Evolutionary conservation across 2,797 vertebrate genomes (phyloP), one percentile per base, ranked within the genome.

Genomic region (Melanotaenia pygmaea): DNA sequence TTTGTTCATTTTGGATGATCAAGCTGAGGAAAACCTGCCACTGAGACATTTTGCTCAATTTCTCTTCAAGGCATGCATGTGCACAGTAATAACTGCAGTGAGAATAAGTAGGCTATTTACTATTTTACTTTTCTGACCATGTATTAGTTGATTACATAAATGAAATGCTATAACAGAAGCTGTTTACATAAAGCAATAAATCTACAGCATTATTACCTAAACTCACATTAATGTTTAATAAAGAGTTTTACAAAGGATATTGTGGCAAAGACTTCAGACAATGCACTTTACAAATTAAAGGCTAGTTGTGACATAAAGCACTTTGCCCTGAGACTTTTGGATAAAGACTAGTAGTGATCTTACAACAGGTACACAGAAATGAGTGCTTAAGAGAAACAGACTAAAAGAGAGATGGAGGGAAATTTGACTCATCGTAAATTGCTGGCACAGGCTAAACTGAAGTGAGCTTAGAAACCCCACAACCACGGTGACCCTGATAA

Each of bases 361-460:
- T 12, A 61, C 38, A 62, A 70, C 24, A 38, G 45, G 28, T 26
- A 20, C 13, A 18, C 7, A 62, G 45, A 57, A 45, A 57, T 57
- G 70, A 86, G 76, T 60, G 50, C 67, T 13, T 37, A 35, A 64
- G 54, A 75, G 60, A 64, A 74, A 83, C n/a, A 45, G 18, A n/a
- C 47, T 26, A 59, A 37, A 59, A 32, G 24, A 68, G 56, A 65
- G 76, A 68, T 35, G 26, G 28, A 22, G 37, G 72, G 56, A 77
- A 82, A 61, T 28, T 86, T 80, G 77, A 91, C 78, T 89, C 89
- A 88, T 81, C 77, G 81, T 50, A 85, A 73, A 69, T 43, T 51
- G 64, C 72, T 72, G 88, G 87, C 75, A 89, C 70, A 64, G 47
- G 16, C 30, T 18, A 47, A 79, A 28, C 75, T 59, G 50, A 70